phyloP scores from a whole-genome alignment of 64 coral and sea anemone genomes.

The Porites australiensis region DNA sequence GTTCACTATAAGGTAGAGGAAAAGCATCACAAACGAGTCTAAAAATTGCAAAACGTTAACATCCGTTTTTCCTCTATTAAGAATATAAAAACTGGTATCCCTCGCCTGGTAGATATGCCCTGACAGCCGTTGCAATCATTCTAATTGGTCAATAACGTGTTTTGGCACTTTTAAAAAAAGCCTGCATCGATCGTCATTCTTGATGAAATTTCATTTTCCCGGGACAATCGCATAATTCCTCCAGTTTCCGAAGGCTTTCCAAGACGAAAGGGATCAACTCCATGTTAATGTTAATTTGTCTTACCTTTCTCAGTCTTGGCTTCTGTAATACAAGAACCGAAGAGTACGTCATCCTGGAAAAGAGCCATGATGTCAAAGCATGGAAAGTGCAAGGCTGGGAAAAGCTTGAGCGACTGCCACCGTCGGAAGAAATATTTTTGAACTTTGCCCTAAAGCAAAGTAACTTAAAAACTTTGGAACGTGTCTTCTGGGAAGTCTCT shows the following conservation, averaged over 20 bases:
- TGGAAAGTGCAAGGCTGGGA: conserved; percentile 86
- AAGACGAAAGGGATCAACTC: not conserved
- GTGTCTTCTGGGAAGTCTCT: conserved; percentile 90
- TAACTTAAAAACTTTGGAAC: conserved; percentile 75
- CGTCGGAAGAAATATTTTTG: conserved; percentile 61
- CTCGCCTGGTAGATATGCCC: too few species aligned
- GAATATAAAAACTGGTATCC: too few species aligned
- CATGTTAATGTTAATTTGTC: not conserved
- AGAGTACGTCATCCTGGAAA: conserved; percentile 67
- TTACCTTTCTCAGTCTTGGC: not conserved
- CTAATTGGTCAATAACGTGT: too few species aligned
- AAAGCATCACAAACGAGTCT: too few species aligned
- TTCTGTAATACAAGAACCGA: not conserved
- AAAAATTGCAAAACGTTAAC: too few species aligned
- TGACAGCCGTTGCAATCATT: too few species aligned
- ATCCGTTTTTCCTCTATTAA: too few species aligned
- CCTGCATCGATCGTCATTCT: too few species aligned
- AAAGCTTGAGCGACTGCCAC: conserved; percentile 54
- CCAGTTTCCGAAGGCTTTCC: not conserved
- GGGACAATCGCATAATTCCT: not conserved
- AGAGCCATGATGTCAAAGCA: conserved; percentile 64
- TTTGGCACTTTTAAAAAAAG: too few species aligned
- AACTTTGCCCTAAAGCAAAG: conserved; percentile 96
- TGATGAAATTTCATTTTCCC: not conserved
- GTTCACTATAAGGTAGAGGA: too few species aligned